Conservation (phyloP, 2,113 vertebrate species). For the Larimichthys crocea region DNA sequence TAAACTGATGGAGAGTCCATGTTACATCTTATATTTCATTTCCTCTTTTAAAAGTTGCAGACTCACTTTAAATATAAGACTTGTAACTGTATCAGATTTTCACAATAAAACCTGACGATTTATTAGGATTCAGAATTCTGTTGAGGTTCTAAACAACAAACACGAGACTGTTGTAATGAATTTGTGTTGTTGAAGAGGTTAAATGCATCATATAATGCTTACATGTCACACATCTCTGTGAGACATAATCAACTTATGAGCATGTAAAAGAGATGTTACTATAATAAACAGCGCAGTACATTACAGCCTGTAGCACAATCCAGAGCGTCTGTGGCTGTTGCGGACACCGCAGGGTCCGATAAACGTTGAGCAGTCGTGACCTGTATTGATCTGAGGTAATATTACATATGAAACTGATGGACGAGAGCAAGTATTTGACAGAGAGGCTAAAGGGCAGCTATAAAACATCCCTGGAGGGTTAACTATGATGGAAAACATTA, state of each 20-base stretch:
- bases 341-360: slow-evolving; percentile 24
- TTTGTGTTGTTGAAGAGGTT: not conserved
- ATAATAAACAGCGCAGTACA: not conserved
- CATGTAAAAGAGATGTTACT: not conserved
- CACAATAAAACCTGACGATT: not conserved
- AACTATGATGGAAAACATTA: slow-evolving; percentile 73
- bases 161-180: no score
- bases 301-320: slow-evolving; percentile 4
- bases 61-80: not conserved
- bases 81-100: not conserved
- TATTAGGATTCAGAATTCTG: no score
- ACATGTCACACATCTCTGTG: not conserved
- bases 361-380: slow-evolving; percentile 61
- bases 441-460: slow-evolving; percentile 68
- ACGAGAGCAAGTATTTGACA: slow-evolving; percentile 71
- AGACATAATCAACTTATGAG: not conserved
- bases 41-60: not conserved
- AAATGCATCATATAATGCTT: not conserved
- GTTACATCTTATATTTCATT: not conserved
- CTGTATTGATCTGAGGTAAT: slow-evolving; percentile 74
- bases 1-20: no score
- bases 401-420: slow-evolving; percentile 75
- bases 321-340: not conserved
- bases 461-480: slow-evolving; percentile 63
- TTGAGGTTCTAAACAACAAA: not conserved